Evolutionary conservation across 2,797 vertebrate genomes (phyloP).

Genomic region (Manis javanica): DNA sequence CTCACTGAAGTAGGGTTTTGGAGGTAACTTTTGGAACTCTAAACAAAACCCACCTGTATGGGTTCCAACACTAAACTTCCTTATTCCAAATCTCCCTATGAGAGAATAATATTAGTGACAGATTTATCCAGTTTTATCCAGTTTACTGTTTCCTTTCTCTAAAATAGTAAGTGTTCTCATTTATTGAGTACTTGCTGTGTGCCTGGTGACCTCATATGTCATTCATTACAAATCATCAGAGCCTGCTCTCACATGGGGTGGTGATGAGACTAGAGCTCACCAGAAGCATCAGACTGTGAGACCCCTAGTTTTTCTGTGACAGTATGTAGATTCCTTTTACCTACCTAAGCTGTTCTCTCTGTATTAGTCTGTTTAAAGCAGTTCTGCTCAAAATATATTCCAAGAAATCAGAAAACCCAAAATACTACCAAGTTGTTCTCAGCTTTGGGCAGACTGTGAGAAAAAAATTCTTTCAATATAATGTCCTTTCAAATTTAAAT

Average conservation of each 20-base stretch:
- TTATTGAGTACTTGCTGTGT: background rate
- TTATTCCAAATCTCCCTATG: background rate
- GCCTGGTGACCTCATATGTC: background rate
- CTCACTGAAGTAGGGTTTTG: background rate
- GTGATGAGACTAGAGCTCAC: background rate
- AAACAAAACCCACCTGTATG: background rate
- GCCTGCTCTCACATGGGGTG: background rate
- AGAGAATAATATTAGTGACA: background rate
- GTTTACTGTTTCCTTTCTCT: constrained; percentile 56
- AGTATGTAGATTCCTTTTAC: background rate
- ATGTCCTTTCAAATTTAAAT: background rate
- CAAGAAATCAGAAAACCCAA: background rate
- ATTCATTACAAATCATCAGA: constrained; percentile 12
- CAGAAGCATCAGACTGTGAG: background rate
- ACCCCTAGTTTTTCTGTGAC: background rate
- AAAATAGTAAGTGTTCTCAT: constrained; percentile 29
- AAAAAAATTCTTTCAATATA: background rate
- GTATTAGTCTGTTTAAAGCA: background rate
- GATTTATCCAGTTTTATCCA: constrained; percentile 18
- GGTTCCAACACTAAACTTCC: background rate
- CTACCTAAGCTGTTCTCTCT: background rate
- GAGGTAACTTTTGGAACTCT: background rate
- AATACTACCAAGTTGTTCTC: background rate
- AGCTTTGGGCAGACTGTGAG: background rate
- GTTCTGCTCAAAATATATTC: background rate